phyloP scores from a whole-genome alignment of 2,797 vertebrate species.

The Allobates femoralis region DNA sequence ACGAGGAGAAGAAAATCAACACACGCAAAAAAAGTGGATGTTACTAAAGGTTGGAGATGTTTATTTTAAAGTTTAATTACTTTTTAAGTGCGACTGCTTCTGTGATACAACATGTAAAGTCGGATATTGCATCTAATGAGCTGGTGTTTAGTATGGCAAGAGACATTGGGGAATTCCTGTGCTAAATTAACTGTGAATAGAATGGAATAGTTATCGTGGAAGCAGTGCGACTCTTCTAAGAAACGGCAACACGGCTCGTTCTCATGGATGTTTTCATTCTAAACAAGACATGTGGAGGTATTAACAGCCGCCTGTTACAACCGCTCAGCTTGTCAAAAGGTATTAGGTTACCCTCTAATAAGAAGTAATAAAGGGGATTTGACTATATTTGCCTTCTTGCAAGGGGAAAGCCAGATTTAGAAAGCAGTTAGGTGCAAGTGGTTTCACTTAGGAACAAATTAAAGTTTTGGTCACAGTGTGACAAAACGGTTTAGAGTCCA shows the following conservation, averaged over 20 bases:
- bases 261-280: conserved; percentile 73
- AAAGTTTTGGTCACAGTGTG: conserved; percentile 41
- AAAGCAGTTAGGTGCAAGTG: conserved; percentile 56
- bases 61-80: conserved; percentile 95
- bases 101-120: conserved; percentile 79
- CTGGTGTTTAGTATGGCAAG: conserved; percentile 83
- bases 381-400: conserved; percentile 66
- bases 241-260: conserved; percentile 76
- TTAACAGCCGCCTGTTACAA: conserved; percentile 81
- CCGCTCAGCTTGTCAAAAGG: conserved; percentile 81
- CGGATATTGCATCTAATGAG: conserved; percentile 87
- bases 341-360: conserved; percentile 85
- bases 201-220: conserved; percentile 82
- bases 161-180: conserved; percentile 82
- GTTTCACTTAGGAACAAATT: conserved; percentile 59
- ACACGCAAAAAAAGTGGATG: conserved; percentile 53
- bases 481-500: conserved; percentile 40
- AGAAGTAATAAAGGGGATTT: conserved; percentile 83
- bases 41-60: conserved; percentile 77
- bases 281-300: conserved; percentile 76
- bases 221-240: conserved; percentile 78
- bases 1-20: conserved; percentile 60
- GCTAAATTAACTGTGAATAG: conserved; percentile 78
- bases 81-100: conserved; percentile 82
- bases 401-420: conserved; percentile 48